Percentiles rank a stretch among this genome's conserved stretches.
Conservation (phyloP, 1,140 invertebrate genomes). For the Elymnias hypermnestra region DNA sequence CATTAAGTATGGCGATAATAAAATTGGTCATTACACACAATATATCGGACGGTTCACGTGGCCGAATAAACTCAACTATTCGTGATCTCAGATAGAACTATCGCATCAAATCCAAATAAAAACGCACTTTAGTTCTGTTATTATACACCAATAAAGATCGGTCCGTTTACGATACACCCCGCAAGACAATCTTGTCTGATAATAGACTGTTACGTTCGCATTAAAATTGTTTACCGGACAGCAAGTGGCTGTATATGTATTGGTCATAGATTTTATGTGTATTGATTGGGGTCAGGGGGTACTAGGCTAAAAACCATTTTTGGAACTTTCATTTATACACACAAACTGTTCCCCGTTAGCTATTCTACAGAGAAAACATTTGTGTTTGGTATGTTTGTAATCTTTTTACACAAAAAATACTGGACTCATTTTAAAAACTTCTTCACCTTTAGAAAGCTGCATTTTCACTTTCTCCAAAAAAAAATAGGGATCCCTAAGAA, state of each 20-base stretch:
- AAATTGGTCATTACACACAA: slow-evolving; percentile 27
- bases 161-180: slow-evolving; percentile 44
- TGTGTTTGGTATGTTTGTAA: too few species aligned
- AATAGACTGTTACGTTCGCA: slow-evolving; percentile 40
- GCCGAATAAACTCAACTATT: slow-evolving; percentile 34
- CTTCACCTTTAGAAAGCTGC: too few species aligned
- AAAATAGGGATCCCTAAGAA: too few species aligned
- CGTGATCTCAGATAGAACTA: slow-evolving; percentile 35
- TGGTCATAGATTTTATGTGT: slow-evolving; percentile 1
- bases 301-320: too few species aligned
- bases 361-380: too few species aligned
- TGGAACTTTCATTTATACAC: too few species aligned
- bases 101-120: slow-evolving; percentile 45
- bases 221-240: slow-evolving; percentile 56
- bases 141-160: slow-evolving; percentile 58
- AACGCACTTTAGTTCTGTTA: slow-evolving; percentile 50
- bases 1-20: slow-evolving; percentile 24
- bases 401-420: too few species aligned
- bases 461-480: too few species aligned
- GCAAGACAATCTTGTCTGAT: slow-evolving; percentile 50
- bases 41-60: slow-evolving; percentile 20
- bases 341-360: too few species aligned
- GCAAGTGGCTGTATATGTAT: slow-evolving; percentile 3
- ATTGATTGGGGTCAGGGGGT: neutral
- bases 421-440: too few species aligned